Base-by-base conservation (phyloP, 2,113 vertebrate genomes). In the Potamarius usumacintae region DNA sequence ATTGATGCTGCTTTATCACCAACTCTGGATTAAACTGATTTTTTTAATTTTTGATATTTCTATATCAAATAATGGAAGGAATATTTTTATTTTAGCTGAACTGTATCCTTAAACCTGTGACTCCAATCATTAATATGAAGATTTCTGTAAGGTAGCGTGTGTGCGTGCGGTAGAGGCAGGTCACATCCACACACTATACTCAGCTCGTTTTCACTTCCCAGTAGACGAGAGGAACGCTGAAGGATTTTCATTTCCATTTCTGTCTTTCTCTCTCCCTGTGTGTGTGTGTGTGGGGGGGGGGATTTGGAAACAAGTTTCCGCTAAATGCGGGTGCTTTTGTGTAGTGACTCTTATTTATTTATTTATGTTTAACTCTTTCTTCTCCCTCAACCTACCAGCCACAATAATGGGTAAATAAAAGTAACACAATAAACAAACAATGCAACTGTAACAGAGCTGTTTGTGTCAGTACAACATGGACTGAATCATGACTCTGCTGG, bases 81-180 rank as follows among this genome's bases (percentile, higher is more conserved):
- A 11, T 18, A 42, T 3, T 14, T 27, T 72, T 18, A 1, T 72
- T 72, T 72, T 8, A 42, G 10, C 8, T 65, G 62, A 60, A 60
- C 20, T 20, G 5, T 58, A 18, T 58, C 57, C 6, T 60, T 60
- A 60, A 60, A 63, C 22, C 2, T 63, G 2, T 25, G 20, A 63
- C 60, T 69, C 65, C 27, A 30, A 27, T 67, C 25, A 27, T 14
- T 14, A 5, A 15, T 30, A 15, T 27, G 20, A 65, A 11, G 62
- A 17, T 65, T 11, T 10, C 2, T n/a, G 22, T n/a, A n/a, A 65
- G 2, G 22, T 52, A 25, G 25, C 87, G 86, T 53, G 15, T 7
- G 88, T 63, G 53, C 25, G 65, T 93, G 88, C 7, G 6, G n/a
- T 27, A 69, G 65, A 69, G 11, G 65, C 65, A 15, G 65, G 4